Evolutionary conservation across 2,888 invertebrate genomes (phyloP).

Genomic region (Synanthedon tipuliformis): DNA sequence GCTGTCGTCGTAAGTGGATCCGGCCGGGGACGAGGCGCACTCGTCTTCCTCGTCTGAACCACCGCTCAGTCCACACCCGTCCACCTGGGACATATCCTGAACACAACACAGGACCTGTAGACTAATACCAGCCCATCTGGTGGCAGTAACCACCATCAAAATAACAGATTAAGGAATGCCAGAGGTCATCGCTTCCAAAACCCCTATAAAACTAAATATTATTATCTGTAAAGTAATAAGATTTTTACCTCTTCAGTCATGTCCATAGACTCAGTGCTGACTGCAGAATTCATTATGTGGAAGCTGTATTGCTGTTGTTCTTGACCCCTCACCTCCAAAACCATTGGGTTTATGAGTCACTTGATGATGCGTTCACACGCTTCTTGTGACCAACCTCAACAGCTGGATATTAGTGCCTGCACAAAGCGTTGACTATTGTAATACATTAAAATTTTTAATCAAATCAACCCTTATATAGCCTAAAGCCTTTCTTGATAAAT

Average conservation of each 20-base stretch:
- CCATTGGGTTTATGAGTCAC: conserved; percentile 28
- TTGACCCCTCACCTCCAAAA: conserved; percentile 30
- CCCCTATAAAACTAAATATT: no score
- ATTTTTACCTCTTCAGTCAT: conserved; percentile 72
- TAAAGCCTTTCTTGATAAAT: no score
- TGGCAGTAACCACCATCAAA: no score
- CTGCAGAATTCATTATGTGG: conserved; percentile 57
- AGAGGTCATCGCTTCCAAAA: no score
- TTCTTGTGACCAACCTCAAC: neutral
- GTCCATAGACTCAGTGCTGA: conserved; percentile 76
- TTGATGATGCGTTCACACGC: neutral
- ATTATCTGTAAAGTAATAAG: no score
- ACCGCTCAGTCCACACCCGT: conserved; percentile 67
- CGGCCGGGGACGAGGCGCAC: conserved; percentile 83
- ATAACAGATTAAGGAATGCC: no score
- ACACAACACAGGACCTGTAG: neutral
- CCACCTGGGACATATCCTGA: conserved; percentile 62
- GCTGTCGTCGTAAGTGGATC: conserved; percentile 79
- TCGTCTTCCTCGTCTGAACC: conserved; percentile 84
- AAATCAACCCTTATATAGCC: no score
- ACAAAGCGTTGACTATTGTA: neutral
- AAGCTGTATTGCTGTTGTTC: conserved; percentile 29
- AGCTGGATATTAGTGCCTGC: neutral
- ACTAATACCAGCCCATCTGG: neutral
- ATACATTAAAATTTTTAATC: no score